Base-by-base conservation (phyloP, 2,888 invertebrate genomes). In the Diabrotica balteata region DNA sequence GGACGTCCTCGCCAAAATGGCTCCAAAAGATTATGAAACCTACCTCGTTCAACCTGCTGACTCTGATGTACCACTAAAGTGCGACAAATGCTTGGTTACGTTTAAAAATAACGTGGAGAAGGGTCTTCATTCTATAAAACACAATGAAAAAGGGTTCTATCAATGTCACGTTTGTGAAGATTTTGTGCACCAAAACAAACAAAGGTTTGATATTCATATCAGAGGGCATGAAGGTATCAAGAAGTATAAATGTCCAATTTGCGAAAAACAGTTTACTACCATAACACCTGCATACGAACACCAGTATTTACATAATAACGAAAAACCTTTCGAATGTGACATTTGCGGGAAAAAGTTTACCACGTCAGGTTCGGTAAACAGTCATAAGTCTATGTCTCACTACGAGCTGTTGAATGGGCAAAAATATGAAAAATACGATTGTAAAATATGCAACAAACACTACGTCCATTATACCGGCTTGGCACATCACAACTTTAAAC, bases 11-110 rank as follows among this genome's bases (percentile, higher is more conserved):
- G 44, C 55, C 6, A 57, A 57, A 45, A 57, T 57, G 6, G 3
- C 11, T 17, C 17, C 17, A n/a, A 9, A 49, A 9, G 59, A 47
- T 4, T 9, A 47, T 32, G 52, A 59, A 46, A 46, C 51, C 3
- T 64, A 64, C 46, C 8, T 52, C 11, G 65, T 70, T 0, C 58
- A 59, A 50, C 76, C 77, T 8, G 68, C 72, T 6, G 69, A 73
- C 52, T 79, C 61, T 79, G 81, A 59, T 73, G 72, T 74, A 6
- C 83, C 85, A 5, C 86, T 87, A 55, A 85, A 86, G 58, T 88
- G 88, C 68, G 85, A 86, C 64, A 69, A 86, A 59, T 88, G 88
- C 53, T 85, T 86, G 4, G 85, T 86, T 67, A 80, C 85, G 7
- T 88, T 86, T 70, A 86, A 86, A 42, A 78, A 76, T 46, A 77